Evolutionary conservation across 2,888 invertebrate species (phyloP), one percentile per base, ranked within the genome.

Genomic region (Oscheius sp.): DNA sequence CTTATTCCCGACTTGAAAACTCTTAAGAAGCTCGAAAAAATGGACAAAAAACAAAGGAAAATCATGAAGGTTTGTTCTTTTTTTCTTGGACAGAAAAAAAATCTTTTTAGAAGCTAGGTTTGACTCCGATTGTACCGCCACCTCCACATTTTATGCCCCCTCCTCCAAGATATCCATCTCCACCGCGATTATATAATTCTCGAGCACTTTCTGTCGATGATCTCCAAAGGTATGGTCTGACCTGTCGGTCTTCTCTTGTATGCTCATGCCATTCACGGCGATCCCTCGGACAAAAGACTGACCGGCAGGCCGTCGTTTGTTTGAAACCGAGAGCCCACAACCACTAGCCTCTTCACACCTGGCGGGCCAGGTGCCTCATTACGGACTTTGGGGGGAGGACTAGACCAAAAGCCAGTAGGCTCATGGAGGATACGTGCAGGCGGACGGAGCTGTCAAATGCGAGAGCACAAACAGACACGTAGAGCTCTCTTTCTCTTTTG

Each of bases 21-120:
- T n/a, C 55, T 78, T 27, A 78, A 78, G 46, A 78, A 78, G 53
- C 52, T 78, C 33, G 78, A 78, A 52, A 78, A 78, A 39, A 73
- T 78, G 71, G 75, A 78, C 67, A 78, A 76, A 70, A 75, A 76
- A 52, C 78, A 78, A 42, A 67, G 72, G 69, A 78, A 78, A 52
- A 42, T 78, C 52, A 68, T 73, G 71, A 78, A 78, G 63, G 68
- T 68, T 33, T 25, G 48, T 57, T n/a, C 6, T 48, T 10, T 48
- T 17, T 17, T n/a, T n/a, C n/a, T n/a, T 17, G 42, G 39, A 37
- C 2, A 20, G 3, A 39, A 57, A 57, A 20, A n/a, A 37, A 37
- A 17, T 15, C 4, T 23, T 29, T 48, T 50, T 34, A 50, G 50
- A 50, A 50, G 20, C 34, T 64, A 25, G 48, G 42, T 33, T 42